Base-by-base conservation (phyloP, 2,797 vertebrate species). In the Hybognathus amarus region DNA sequence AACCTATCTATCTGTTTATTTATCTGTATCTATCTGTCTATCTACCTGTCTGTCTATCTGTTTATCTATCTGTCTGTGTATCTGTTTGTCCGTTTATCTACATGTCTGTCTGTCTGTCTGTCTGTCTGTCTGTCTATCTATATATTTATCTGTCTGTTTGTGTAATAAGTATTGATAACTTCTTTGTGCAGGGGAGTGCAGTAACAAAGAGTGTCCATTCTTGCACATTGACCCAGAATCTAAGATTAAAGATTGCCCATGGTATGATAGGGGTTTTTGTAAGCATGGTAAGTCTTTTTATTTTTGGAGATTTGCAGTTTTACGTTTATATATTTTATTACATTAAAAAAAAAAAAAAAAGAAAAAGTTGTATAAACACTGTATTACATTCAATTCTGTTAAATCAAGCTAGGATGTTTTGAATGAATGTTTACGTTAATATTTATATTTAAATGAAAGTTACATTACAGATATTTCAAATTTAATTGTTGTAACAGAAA, bases 201-300 rank as follows among this genome's bases (percentile, higher is more conserved):
- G 98, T 94, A 99, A 99, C 93, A 99, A 99, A 91, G 98, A 99
- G 89, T 99, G 97, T 87, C 98, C 98, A 0, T 99, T 99, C 92
- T 94, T 99, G 87, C 98, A 99, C 93, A 99, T 99, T 12, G 98
- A 99, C 89, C 98, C 98, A 0, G 97, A 99, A 87, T 99, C 98
- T 36, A 99, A 99, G 95, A 99, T 99, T 91, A 99, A 99, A 95
- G 98, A 99, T 91, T 99, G 98, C 90, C 98, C 98, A 59, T 99
- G 98, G 98, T 99, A 99, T n/a, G 98, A 99, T 90, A 92, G 98
- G 82, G 98, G 98, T 79, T 99, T 99, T 94, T 99, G 98, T 90
- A 99, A 99, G 92, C 98, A 99, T 0, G 98, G 98, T 99, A 94
- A 68, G 91, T 82, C 18, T 63, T 69, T 38, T 40, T 6, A 27